A percentile compares a stretch with the other conserved stretches of the same genome.
These are phyloP conservation scores for Drosophila oshimai DNA, from an alignment of 1,140 invertebrate genomes.

Conservation along the genomic window DNA sequence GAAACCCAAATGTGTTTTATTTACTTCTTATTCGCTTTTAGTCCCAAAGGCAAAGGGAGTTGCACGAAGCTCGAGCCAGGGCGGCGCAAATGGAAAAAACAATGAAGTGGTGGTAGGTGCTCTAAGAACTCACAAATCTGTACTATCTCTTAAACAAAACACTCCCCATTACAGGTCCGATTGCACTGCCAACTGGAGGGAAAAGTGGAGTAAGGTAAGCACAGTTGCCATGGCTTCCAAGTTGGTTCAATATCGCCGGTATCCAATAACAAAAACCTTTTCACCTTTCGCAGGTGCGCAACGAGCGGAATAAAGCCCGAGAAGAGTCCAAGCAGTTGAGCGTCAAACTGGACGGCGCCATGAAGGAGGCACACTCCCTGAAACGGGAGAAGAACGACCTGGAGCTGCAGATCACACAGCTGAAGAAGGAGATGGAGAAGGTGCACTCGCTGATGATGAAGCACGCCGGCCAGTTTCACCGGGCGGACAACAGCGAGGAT, in stretches of 20 bases:
- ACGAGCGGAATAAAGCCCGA: slow-evolving; percentile 92
- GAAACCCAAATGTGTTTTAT: neutral
- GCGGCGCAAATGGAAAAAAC: slow-evolving; percentile 99
- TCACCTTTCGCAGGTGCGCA: slow-evolving; percentile 85
- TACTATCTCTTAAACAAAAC: neutral
- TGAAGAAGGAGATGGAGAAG: slow-evolving; percentile 91
- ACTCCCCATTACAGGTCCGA: slow-evolving; percentile 85
- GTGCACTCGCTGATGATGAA: slow-evolving; percentile 87
- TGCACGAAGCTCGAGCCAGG: slow-evolving; percentile 94
- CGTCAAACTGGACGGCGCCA: slow-evolving; percentile 89
- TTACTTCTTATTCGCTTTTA: slow-evolving; percentile 40
- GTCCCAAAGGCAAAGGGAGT: slow-evolving; percentile 89
- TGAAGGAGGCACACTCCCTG: slow-evolving; percentile 89
- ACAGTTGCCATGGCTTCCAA: slow-evolving; percentile 44
- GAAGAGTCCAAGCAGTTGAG: slow-evolving; percentile 93
- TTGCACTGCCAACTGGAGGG: slow-evolving; percentile 87
- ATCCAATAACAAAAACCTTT: slow-evolving; percentile 24
- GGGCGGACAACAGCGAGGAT: slow-evolving; percentile 72
- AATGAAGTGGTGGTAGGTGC: slow-evolving; percentile 94
- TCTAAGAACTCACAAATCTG: too few relatives aligned
- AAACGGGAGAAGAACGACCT: slow-evolving; percentile 92
- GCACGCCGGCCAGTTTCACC: slow-evolving; percentile 87
- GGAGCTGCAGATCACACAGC: slow-evolving; percentile 90
- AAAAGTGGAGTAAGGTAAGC: slow-evolving; percentile 96
- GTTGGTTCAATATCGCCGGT: slow-evolving; percentile 58